phyloP scores from a whole-genome alignment of 2,113 vertebrate species.

The Vombatus ursinus region DNA sequence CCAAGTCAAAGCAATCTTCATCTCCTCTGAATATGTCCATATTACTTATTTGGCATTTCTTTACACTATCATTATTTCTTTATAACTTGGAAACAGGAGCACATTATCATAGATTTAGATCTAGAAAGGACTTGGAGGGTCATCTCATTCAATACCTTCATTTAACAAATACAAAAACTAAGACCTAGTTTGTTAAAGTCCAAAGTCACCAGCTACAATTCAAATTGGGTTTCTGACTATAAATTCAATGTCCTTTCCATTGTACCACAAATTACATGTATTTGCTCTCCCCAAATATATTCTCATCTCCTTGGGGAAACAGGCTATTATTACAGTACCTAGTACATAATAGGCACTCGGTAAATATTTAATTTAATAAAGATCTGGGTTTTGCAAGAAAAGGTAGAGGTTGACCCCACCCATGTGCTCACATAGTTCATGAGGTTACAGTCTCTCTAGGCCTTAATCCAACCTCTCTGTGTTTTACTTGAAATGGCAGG shows the following conservation, averaged over 20 bases:
- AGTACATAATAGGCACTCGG: background rate
- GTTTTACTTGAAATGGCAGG: constrained; percentile 6
- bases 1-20: background rate
- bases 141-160: background rate
- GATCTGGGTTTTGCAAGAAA: background rate
- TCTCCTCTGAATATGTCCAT: background rate
- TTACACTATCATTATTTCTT: background rate
- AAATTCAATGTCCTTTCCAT: background rate
- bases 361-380: background rate
- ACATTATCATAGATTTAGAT: background rate
- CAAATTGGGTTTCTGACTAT: background rate
- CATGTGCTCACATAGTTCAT: background rate
- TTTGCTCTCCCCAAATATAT: background rate
- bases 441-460: background rate
- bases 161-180: background rate
- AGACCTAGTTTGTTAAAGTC: background rate
- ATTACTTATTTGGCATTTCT: background rate
- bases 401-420: background rate
- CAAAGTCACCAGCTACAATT: background rate
- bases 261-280: background rate
- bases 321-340: background rate
- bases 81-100: background rate
- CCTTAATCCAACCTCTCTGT: background rate
- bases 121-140: background rate
- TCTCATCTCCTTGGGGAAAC: background rate